A percentile compares a stretch with the other conserved stretches of the same genome.
Conservation (phyloP, 1,140 invertebrate genomes). For the Cepaea nemoralis region DNA sequence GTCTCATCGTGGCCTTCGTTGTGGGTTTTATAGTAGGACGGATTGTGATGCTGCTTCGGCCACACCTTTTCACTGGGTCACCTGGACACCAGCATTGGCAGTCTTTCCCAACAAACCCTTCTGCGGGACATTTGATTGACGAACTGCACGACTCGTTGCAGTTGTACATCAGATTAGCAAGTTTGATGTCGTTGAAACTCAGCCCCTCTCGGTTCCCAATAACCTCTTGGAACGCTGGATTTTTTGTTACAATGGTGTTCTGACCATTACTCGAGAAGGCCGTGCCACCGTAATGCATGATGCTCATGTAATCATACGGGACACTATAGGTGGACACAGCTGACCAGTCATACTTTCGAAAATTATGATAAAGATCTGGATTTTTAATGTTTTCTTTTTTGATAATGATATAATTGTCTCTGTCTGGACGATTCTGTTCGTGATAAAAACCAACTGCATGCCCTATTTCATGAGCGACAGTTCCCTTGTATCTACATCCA, state of each 20-base stretch:
- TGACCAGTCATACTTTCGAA: conserved; percentile 92
- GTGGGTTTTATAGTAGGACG: not conserved
- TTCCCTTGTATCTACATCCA: conserved; percentile 51
- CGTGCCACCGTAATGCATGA: conserved; percentile 90
- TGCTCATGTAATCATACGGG: conserved; percentile 88
- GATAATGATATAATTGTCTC: conserved; percentile 69
- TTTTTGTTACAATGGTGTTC: conserved; percentile 50
- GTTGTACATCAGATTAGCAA: conserved; percentile 56
- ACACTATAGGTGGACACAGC: conserved; percentile 93
- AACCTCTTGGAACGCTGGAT: conserved; percentile 47
- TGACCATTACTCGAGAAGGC: conserved; percentile 44
- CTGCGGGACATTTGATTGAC: conserved; percentile 35
- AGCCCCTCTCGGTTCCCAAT: conserved; percentile 54
- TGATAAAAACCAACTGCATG: conserved; percentile 77
- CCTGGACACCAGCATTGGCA: conserved; percentile 50
- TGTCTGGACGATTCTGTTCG: conserved; percentile 71
- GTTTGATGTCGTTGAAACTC: conserved; percentile 60
- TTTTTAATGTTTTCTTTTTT: conserved; percentile 58
- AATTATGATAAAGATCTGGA: conserved; percentile 83
- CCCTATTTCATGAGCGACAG: conserved; percentile 59
- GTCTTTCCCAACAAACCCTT: conserved; percentile 50
- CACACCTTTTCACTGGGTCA: conserved; percentile 13
- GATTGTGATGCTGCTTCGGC: not conserved
- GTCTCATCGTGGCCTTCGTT: not conserved
- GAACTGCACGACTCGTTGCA: conserved; percentile 34